Evolutionary conservation across 2,113 vertebrate species (phyloP).

Genomic region (Charadrius vociferus): DNA sequence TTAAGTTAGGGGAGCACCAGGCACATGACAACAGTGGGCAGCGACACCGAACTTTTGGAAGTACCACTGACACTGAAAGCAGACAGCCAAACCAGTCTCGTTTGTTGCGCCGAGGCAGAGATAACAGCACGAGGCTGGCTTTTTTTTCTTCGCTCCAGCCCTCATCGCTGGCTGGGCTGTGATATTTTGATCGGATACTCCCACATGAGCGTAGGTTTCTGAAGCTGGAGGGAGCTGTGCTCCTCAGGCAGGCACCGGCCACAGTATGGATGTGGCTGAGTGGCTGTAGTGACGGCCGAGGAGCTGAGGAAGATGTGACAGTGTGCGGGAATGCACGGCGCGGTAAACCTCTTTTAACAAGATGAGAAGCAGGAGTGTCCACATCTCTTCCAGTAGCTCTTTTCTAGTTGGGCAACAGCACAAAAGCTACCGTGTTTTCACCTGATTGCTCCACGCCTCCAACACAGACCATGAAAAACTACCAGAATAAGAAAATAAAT

Average conservation of each 20-base stretch:
- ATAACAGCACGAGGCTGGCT: background rate
- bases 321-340: background rate
- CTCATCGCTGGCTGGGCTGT: background rate
- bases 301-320: background rate
- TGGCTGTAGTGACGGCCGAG: background rate
- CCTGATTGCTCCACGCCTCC: background rate
- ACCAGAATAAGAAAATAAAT: background rate
- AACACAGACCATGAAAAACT: background rate
- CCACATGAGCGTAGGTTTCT: fast-evolving
- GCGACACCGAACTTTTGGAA: background rate
- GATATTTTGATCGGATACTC: background rate
- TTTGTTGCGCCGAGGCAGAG: background rate
- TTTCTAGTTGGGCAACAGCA: background rate
- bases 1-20: background rate
- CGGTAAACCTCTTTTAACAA: slow-evolving; percentile 2
- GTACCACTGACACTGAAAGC: fast-evolving
- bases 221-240: background rate
- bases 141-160: background rate
- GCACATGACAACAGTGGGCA: no score
- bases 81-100: background rate
- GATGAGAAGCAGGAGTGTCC: background rate
- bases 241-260: background rate
- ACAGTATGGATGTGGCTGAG: background rate
- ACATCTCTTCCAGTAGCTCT: background rate
- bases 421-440: background rate